Evolutionary conservation across 37 sponge, comb jelly and placozoan species (phyloP), one percentile per base, ranked within the genome.

Genomic region (Cliona cf. orientalis): DNA sequence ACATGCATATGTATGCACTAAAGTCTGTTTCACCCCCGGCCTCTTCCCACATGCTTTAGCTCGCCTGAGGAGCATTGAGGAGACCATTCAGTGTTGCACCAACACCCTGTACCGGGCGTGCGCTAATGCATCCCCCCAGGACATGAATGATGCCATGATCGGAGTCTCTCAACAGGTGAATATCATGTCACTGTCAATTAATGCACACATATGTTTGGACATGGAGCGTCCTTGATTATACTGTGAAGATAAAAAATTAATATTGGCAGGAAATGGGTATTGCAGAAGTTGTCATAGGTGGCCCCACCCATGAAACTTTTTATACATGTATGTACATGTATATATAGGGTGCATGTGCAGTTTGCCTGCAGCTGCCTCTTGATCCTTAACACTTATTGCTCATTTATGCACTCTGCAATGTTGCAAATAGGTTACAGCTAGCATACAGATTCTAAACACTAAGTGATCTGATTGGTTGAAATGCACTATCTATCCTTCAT

Each of bases 141-240:
- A 56, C 68, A 83, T 89, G 84, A 83, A 74, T 41, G 73, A 80
- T 4, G 76, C 88, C 0, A 56, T 87, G 58, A 75, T 69, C 12
- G 82, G 70, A 3, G 49, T 87, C 17, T 80, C 88, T 33, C 74
- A 66, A n/a, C 58, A 87, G 76, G 88, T 87, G 36, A 6, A 7
- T 11, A 26, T 2, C 37, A 43, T 46, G 55, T 19, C 0, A 26
- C 44, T 65, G 66, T 76, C 28, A 23, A 25, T 62, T 6, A 25
- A 25, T 17, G 21, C 7, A 23, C 6, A 25, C 7, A 62, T 26
- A 7, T 62, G 23, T 62, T 4, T 11, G 12, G 69, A 37, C 11
- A 7, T 37, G 39, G 7, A 9, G 7, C 7, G 39, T 68, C 36
- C 41, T 12, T 36, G 36, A 6, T 9, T 37, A 23, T 41, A n/a